Base-by-base conservation (phyloP, 1,140 invertebrate species). In the Holcopasites calliopsidis region DNA sequence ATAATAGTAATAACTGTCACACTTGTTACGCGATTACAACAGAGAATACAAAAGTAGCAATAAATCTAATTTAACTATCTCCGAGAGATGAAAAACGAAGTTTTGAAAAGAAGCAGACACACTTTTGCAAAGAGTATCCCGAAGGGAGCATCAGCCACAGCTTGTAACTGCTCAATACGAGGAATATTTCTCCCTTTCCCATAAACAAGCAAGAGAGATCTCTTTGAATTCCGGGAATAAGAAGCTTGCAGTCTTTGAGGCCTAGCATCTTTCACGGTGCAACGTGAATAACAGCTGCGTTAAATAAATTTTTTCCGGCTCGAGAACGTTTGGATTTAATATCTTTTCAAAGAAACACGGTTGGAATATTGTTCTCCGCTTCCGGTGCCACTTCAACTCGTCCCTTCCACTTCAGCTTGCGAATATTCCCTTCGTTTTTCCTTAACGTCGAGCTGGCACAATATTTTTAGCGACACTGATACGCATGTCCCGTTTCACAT, bases 231-330 rank as follows among this genome's bases (percentile, higher is more conserved):
- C 7, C 1, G 28, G 8, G 3, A 71, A 18, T 73, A 73, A 73
- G 70, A 73, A 54, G n/a, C 49, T 55, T 23, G 44, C n/a, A 4
- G 16, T 16, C 47, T 44, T 65, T 54, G 26, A 66, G 18, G 18
- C 8, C 1, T 1, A 33, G 8, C 2, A 4, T n/a, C 23, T 72
- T 52, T 40, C 58, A 44, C 21, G 35, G 13, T 33, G 8, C 18
- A 10, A 11, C 23, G 18, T 60, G 57, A 70, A 70, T 70, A 70
- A 70, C 40, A 31, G 8, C 5, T 21, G 35, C 28, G n/a, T 55
- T 73, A 66, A 73, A 73, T 33, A 73, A 65, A 66, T 73, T 73
- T 55, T 54, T 35, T 3, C 26, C 49, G 55, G 7, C 54, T 42
- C 50, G 64, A 23, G 11, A 16, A 44, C n/a, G 21, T 70, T 58